Evolutionary conservation across 2,113 vertebrate species (phyloP).

Genomic region (Amia ocellicauda): DNA sequence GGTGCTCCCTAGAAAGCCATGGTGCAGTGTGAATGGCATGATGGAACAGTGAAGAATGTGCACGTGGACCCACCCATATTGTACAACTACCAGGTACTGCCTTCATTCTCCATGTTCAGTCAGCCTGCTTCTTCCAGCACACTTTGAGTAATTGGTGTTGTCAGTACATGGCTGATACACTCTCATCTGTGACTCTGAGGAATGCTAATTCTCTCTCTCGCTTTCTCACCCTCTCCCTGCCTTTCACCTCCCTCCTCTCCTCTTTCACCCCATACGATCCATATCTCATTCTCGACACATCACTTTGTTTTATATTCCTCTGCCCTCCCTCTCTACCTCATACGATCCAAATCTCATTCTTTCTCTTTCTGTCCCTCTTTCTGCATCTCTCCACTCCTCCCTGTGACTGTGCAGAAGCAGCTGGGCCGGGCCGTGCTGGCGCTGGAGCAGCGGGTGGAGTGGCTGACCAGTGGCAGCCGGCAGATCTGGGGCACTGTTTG

Average conservation of each 20-base stretch:
- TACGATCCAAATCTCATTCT: too few species aligned
- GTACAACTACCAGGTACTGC: conserved; percentile 72
- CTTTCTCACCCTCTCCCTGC: background rate
- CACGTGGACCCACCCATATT: conserved; percentile 69
- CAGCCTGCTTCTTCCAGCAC: too few species aligned
- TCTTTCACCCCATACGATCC: too few species aligned
- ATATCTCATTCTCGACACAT: too few species aligned
- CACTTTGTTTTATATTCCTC: too few species aligned
- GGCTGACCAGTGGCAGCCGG: conserved; percentile 68
- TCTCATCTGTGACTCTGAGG: too few species aligned
- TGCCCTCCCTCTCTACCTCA: too few species aligned
- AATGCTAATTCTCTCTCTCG: too few species aligned
- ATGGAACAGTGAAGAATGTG: conserved; percentile 74
- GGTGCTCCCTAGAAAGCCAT: conserved; percentile 60
- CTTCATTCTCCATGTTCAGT: too few species aligned
- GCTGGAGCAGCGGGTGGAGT: conserved; percentile 62
- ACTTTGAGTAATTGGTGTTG: too few species aligned
- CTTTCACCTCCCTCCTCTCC: background rate
- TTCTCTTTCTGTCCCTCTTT: background rate
- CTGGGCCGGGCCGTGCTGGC: conserved; percentile 50
- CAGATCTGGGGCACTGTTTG: conserved; percentile 76
- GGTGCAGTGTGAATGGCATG: conserved; percentile 73
- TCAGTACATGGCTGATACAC: background rate
- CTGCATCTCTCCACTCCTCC: background rate
- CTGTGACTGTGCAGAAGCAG: conserved; percentile 55